phyloP scores from a whole-genome alignment of 2,113 vertebrate species.

The Lepus timidus region DNA sequence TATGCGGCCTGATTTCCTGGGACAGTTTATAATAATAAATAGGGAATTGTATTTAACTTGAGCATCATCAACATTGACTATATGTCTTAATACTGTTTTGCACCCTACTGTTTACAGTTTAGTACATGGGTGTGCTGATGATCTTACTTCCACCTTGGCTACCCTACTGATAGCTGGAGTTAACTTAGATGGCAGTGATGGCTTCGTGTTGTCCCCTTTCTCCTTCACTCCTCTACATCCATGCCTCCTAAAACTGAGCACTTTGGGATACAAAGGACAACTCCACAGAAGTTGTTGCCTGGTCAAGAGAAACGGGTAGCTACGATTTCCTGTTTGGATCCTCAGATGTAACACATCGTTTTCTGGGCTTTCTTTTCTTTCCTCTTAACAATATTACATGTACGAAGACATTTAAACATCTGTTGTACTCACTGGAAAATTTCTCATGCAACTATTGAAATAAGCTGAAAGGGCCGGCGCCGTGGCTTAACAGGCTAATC shows the following conservation, averaged over 20 bases:
- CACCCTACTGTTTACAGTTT: conserved; percentile 74
- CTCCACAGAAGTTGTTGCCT: neutral
- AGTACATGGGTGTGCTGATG: neutral
- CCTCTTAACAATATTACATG: conserved; percentile 55
- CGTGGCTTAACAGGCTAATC: no score
- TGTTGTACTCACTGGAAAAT: conserved; percentile 73
- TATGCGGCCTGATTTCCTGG: conserved; percentile 81
- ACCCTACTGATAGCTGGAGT: neutral
- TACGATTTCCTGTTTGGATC: neutral
- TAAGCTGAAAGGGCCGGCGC: no score
- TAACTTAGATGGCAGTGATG: neutral
- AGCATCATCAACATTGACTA: conserved; percentile 75
- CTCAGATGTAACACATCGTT: conserved; percentile 73
- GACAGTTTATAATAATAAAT: conserved; percentile 85
- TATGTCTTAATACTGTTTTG: conserved; percentile 79
- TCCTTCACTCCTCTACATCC: neutral
- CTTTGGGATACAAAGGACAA: neutral
- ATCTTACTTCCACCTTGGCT: neutral
- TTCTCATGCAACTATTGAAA: conserved; percentile 17
- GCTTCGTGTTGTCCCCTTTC: neutral
- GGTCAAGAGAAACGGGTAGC: neutral
- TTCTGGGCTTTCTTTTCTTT: conserved; percentile 64
- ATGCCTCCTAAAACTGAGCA: neutral
- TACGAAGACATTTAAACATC: conserved; percentile 70
- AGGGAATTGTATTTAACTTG: conserved; percentile 82